phyloP scores from a whole-genome alignment of 92 coral and sea anemone species.

The Porites divaricata region DNA sequence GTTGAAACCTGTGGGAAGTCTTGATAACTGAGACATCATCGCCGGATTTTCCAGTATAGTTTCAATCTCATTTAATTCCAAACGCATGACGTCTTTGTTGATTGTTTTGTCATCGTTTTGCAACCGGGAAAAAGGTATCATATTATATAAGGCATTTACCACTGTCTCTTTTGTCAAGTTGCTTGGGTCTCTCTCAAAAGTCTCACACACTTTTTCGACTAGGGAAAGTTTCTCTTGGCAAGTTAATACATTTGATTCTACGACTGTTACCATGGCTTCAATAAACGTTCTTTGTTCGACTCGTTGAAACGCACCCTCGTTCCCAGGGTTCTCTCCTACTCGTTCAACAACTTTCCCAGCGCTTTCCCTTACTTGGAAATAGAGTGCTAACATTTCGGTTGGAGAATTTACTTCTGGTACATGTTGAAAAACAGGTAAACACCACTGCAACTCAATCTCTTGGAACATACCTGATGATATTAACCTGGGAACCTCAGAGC shows the following conservation, averaged over 20 bases:
- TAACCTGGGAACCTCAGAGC: no score
- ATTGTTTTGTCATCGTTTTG: not conserved
- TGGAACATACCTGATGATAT: no score
- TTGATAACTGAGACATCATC: conserved; percentile 5
- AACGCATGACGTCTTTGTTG: not conserved
- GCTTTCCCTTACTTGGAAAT: not conserved
- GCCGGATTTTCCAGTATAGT: not conserved
- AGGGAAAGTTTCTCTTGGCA: not conserved
- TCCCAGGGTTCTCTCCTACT: no score
- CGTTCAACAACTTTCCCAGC: not conserved
- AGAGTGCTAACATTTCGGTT: not conserved
- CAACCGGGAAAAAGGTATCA: not conserved
- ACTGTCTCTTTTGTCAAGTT: not conserved
- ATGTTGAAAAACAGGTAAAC: not conserved
- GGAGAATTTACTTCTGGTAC: conserved; percentile 1
- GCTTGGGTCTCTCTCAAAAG: not conserved
- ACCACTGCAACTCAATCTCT: no score
- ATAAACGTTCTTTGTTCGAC: not conserved
- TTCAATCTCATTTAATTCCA: not conserved
- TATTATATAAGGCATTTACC: not conserved
- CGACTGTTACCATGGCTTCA: not conserved
- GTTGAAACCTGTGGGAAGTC: not conserved
- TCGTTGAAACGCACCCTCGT: no score
- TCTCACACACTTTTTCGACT: not conserved
- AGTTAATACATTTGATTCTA: not conserved